Conservation (phyloP, 2,113 vertebrate genomes). For the Ailurus styani region DNA sequence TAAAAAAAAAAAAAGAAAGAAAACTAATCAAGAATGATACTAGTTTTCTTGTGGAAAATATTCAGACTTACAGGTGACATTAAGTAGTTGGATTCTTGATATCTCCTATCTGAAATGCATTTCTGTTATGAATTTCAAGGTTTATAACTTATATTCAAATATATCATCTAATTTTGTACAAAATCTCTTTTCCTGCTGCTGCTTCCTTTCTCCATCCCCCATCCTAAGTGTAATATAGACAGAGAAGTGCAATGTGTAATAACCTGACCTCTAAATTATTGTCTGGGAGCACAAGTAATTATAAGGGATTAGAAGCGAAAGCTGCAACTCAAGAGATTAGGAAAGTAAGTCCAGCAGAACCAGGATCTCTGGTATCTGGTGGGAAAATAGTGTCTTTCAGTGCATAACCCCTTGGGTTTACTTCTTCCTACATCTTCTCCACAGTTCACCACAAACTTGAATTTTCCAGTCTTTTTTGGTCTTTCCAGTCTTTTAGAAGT, state of each 20-base stretch:
- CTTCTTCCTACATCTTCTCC: not conserved
- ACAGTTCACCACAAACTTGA: not conserved
- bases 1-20: too few relatives aligned
- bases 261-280: not conserved
- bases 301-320: constrained; percentile 38
- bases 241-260: constrained; percentile 32
- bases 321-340: constrained; percentile 11
- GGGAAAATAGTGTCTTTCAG: not conserved
- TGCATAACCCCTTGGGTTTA: not conserved
- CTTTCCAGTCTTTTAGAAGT: constrained; percentile 11
- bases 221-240: not conserved
- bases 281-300: constrained; percentile 6
- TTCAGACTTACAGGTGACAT: constrained; percentile 42
- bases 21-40: not conserved
- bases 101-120: not conserved
- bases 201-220: not conserved
- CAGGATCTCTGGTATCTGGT: not conserved
- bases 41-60: constrained; percentile 10
- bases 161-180: not conserved
- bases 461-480: not conserved
- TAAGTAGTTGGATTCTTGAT: constrained; percentile 37
- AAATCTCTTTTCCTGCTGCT: not conserved
- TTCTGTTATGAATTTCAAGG: not conserved
- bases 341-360: not conserved
- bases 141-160: not conserved